A percentile compares a stretch with the other conserved stretches of the same genome.
Evolutionary conservation across 2,797 vertebrate species (phyloP).

Genomic region (Hyperoplus lanceolatus): DNA sequence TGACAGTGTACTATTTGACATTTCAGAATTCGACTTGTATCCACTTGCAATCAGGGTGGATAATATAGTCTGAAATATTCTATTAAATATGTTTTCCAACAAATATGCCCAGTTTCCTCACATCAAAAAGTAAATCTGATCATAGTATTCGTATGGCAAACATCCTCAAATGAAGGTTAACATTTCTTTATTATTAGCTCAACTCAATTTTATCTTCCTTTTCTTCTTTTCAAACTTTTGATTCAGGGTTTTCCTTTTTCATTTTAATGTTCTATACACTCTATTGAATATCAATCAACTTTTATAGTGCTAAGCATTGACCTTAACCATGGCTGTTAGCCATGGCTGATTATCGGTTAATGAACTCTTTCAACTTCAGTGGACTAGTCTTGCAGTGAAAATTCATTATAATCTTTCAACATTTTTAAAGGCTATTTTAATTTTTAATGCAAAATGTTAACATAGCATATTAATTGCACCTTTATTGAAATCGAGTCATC

Average conservation of each 20-base stretch:
- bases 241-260: conserved; percentile 58
- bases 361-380: conserved; percentile 82
- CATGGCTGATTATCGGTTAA: conserved; percentile 80
- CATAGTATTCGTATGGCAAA: conserved; percentile 21
- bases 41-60: neutral
- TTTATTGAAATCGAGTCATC: conserved; percentile 54
- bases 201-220: conserved; percentile 23
- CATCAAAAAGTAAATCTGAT: conserved; percentile 29
- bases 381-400: conserved; percentile 78
- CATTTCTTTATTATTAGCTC: conserved; percentile 50
- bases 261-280: conserved; percentile 79
- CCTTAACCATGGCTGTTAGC: conserved; percentile 72
- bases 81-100: conserved; percentile 6
- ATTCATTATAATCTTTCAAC: conserved; percentile 77
- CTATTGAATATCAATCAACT: conserved; percentile 81
- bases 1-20: neutral
- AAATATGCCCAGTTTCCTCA: neutral
- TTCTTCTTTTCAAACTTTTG: conserved; percentile 62
- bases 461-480: conserved; percentile 59
- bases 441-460: conserved; percentile 73
- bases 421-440: conserved; percentile 73
- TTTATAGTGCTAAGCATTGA: conserved; percentile 76
- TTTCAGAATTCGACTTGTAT: neutral
- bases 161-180: conserved; percentile 49
- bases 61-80: conserved; percentile 21